phyloP scores from a whole-genome alignment of 2,888 invertebrate species.

The Pseudococcus viburni region DNA sequence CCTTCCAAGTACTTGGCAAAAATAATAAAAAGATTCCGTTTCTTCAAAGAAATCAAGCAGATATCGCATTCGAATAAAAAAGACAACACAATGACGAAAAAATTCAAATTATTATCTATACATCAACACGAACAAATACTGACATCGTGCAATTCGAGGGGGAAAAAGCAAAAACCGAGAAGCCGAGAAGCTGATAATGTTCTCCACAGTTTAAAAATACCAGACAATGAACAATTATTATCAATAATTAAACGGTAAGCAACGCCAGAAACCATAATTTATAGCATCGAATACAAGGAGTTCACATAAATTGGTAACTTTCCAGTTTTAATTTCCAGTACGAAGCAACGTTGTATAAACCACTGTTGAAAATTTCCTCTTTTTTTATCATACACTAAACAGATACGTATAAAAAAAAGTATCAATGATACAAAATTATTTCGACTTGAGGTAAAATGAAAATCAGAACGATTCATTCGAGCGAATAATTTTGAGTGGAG shows the following conservation, averaged over 20 bases:
- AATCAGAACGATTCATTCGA: neutral
- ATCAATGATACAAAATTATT: neutral
- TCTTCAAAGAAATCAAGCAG: no score
- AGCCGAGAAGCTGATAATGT: neutral
- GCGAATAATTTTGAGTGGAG: neutral
- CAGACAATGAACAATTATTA: neutral
- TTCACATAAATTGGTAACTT: conserved; percentile 7
- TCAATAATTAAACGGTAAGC: neutral
- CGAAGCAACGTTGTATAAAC: neutral
- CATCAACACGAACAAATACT: neutral
- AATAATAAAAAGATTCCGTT: no score
- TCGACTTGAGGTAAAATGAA: neutral
- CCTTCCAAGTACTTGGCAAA: no score
- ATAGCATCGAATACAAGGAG: neutral
- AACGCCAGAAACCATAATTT: conserved; percentile 7
- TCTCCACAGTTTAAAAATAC: neutral
- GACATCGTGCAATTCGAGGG: no score
- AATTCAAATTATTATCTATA: neutral
- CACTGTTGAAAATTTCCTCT: neutral
- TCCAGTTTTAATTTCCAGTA: conserved; percentile 13
- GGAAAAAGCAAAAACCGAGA: no score
- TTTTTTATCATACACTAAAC: neutral
- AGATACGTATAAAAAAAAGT: neutral
- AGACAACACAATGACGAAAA: neutral
- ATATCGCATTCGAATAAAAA: neutral